These are phyloP conservation scores for Polyommatus iphigenia DNA, from an alignment of 2,888 invertebrate species.

Conservation along the genomic window DNA sequence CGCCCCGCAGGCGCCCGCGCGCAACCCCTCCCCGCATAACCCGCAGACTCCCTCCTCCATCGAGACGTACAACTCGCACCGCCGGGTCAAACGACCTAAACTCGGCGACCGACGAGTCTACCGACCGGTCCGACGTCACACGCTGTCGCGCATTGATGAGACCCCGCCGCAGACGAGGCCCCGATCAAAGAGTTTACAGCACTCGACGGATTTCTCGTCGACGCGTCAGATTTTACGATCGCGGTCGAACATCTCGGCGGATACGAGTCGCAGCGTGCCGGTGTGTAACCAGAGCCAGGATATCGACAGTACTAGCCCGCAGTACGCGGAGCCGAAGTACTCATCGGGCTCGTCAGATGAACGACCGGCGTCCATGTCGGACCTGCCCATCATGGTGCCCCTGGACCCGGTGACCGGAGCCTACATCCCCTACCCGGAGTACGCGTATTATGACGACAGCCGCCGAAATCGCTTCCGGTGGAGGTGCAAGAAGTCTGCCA, in stretches of 20 bases:
- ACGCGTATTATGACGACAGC: conserved; percentile 62
- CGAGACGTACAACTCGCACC: conserved; percentile 73
- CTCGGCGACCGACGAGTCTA: conserved; percentile 66
- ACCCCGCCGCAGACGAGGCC: conserved; percentile 54
- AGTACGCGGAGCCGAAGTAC: conserved; percentile 67
- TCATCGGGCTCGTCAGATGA: conserved; percentile 59
- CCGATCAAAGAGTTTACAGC: conserved; percentile 61
- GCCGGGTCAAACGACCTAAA: conserved; percentile 57
- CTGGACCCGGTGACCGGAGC: conserved; percentile 63
- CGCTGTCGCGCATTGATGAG: conserved; percentile 73
- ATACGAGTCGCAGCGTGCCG: conserved; percentile 72
- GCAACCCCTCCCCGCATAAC: conserved; percentile 55
- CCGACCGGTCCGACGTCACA: conserved; percentile 61
- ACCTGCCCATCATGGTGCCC: conserved; percentile 67
- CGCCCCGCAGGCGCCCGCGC: conserved; percentile 75
- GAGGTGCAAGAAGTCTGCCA: conserved; percentile 57
- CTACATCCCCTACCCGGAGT: conserved; percentile 68
- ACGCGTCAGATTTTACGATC: conserved; percentile 64
- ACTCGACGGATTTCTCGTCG: conserved; percentile 65
- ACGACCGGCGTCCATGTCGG: conserved; percentile 65
- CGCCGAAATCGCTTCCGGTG: conserved; percentile 53
- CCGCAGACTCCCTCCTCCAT: conserved; percentile 50
- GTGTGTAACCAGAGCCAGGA: conserved; percentile 70
- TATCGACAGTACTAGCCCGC: conserved; percentile 59
- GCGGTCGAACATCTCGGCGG: conserved; percentile 68